Percentiles rank a stretch among this genome's conserved stretches.
Evolutionary conservation across 2,797 vertebrate species (phyloP).

Genomic region (Crocodylus rhombifer): DNA sequence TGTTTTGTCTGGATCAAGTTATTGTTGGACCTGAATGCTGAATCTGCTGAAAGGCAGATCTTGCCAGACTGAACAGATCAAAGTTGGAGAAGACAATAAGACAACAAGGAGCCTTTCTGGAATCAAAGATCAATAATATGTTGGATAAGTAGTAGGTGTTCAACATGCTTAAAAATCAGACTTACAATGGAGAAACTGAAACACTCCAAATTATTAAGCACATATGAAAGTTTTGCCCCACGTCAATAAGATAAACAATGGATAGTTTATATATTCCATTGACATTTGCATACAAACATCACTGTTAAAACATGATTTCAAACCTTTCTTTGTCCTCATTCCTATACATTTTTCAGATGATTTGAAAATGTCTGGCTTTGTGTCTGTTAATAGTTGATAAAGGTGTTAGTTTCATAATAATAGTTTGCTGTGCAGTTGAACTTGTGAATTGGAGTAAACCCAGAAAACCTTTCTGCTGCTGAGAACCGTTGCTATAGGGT

Average conservation of each 20-base stretch:
- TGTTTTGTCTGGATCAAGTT: slow-evolving; percentile 8
- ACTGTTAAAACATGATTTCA: background rate
- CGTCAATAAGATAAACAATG: background rate
- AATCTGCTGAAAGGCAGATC: slow-evolving; percentile 35
- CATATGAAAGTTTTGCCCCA: background rate
- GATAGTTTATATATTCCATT: background rate
- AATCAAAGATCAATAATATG: background rate
- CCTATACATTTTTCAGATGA: background rate
- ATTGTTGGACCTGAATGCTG: background rate
- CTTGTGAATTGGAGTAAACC: slow-evolving; percentile 1
- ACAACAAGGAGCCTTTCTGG: background rate
- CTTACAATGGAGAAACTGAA: slow-evolving; percentile 5
- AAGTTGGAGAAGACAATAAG: background rate
- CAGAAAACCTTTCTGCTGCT: background rate
- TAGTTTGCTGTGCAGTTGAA: slow-evolving; percentile 13
- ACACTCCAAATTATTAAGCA: background rate
- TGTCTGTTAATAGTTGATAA: slow-evolving; percentile 9
- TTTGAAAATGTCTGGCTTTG: background rate
- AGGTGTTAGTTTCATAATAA: background rate
- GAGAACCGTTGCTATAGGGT: background rate
- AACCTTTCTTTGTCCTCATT: background rate
- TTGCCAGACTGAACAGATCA: background rate
- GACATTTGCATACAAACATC: background rate
- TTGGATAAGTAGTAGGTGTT: slow-evolving; percentile 10
- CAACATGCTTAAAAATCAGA: slow-evolving; percentile 2